Base-by-base conservation (phyloP, 1,140 invertebrate species). In the Plodia interpunctella region DNA sequence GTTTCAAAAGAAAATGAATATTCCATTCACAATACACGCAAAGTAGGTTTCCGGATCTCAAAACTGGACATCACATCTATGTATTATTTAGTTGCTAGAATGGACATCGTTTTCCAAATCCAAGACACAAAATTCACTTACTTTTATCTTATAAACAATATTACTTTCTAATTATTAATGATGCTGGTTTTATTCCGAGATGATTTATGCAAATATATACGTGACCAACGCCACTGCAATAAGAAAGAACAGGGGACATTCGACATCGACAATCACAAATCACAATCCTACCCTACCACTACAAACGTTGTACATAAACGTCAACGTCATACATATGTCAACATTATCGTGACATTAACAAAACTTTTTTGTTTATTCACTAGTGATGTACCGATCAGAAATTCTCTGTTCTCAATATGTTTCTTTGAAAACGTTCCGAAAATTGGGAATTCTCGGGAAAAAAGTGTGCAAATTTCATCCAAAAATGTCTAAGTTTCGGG, bases 21-120 rank as follows among this genome's bases (percentile, higher is more conserved):
- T 53, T 25, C 51, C 17, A 25, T 53, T 25, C 51, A 53, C 20
- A 53, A 53, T 53, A 25, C 20, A 25, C 49, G 9, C 19, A 66
- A 85, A 87, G 78, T 88, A 87, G 86, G 82, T 84, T 86, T 80
- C 84, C 84, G 84, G 82, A 85, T 80, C 67, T 78, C 61, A 70
- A 70, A 62, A 57, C 57, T 68, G 65, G 66, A 66, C 59, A 72
- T 62, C 59, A 59, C 59, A 71, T 17, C 38, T 15, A 44, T 44
- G 15, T n/a, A 44, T n/a, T n/a, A n/a, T 44, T 44, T 32, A 21
- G n/a, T 59, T 64, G 54, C 49, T 59, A 55, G 38, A 49, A 55
- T 52, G n/a, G 15, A 17, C 5, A 44, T 15, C 1, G 2, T 17
- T 1, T 44, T 44, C n/a, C 13, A 21, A n/a, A n/a, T 57, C 32